Evolutionary conservation across 1,140 invertebrate genomes (phyloP).

Genomic region (Drosophila athabasca): DNA sequence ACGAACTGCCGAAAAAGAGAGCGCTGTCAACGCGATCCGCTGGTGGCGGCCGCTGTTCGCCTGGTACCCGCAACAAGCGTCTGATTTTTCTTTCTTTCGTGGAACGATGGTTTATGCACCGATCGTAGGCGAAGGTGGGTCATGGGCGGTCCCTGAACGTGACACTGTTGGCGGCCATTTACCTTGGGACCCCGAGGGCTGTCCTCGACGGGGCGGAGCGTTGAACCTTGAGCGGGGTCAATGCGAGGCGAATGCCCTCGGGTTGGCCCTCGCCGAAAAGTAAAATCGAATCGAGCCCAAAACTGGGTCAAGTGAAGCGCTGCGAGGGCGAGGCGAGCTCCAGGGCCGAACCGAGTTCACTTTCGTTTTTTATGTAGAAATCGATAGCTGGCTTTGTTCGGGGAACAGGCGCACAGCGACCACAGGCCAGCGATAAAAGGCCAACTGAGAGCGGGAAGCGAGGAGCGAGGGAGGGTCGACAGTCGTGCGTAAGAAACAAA

Average conservation of each 20-base stretch:
- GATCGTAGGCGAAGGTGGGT: constrained; percentile 48
- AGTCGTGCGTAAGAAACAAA: constrained; percentile 16
- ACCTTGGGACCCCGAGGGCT: constrained; percentile 24
- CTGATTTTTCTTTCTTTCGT: constrained; percentile 77
- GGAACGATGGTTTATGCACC: constrained; percentile 3
- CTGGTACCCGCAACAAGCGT: constrained; percentile 59
- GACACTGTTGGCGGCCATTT: constrained; percentile 61
- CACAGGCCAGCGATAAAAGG: constrained; percentile 9
- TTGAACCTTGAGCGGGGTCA: constrained; percentile 62
- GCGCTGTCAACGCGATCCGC: constrained; percentile 6
- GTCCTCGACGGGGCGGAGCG: constrained; percentile 21
- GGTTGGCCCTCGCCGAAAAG: not conserved
- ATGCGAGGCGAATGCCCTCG: constrained; percentile 20
- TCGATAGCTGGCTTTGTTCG: constrained; percentile 77
- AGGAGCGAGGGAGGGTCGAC: constrained; percentile 5
- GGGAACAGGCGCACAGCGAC: constrained; percentile 61
- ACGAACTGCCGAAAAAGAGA: constrained; percentile 61
- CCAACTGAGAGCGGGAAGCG: not conserved
- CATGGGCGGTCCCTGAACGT: constrained; percentile 73
- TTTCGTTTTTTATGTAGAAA: constrained; percentile 82
- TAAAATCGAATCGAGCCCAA: constrained; percentile 22
- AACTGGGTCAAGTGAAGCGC: constrained; percentile 57
- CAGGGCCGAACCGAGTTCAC: constrained; percentile 57
- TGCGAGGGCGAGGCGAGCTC: not conserved
- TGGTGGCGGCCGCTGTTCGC: constrained; percentile 28